Base-by-base conservation (phyloP, 2,888 invertebrate species). In the Hedychridium roseum region DNA sequence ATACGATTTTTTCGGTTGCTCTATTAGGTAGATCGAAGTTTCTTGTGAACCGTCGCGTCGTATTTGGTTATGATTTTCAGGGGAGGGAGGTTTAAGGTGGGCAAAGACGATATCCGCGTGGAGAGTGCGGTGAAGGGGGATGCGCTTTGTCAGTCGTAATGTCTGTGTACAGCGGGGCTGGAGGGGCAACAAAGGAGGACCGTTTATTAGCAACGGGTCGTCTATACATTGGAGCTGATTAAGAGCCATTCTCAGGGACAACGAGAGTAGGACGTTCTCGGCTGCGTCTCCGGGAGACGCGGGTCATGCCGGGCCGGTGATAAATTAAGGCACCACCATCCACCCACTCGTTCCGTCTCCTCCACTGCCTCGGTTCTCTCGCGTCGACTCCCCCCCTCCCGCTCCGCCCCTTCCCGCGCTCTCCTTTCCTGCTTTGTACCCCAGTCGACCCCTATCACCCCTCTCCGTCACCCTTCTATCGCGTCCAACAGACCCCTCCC, bases 281-380 rank as follows among this genome's bases (percentile, higher is more conserved):
- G 52, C 50, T 49, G 50, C 48, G 54, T 54, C 44, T 56, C 40
- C 36, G 7, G 52, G 45, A 64, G 62, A 57, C 61, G 55, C 44
- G 56, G 63, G 59, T 61, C 59, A 58, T 35, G 44, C 43, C 32
- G 39, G 46, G 37, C 35, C 49, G 56, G 66, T 71, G 66, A 71
- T 73, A 73, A 73, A 73, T 73, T 73, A 68, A 70, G 63, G 58
- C 60, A 61, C 57, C 64, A 40, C 49, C 54, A 53, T 36, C 57
- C 52, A 54, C 51, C 49, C 38, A 42, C 43, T 16, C 38, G 34
- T 16, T 31, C 41, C 43, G 52, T 52, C 54, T 40, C 57, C 48
- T 55, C 54, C 40, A 43, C 54, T 35, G 37, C 28, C 30, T 39
- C 20, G 11, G 5, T 2, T 39, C 28, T 38, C 28, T 28, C 27